Evolutionary conservation across 1,140 invertebrate genomes (phyloP), one percentile per base, ranked within the genome.

Genomic region (Kradibia gibbosae): DNA sequence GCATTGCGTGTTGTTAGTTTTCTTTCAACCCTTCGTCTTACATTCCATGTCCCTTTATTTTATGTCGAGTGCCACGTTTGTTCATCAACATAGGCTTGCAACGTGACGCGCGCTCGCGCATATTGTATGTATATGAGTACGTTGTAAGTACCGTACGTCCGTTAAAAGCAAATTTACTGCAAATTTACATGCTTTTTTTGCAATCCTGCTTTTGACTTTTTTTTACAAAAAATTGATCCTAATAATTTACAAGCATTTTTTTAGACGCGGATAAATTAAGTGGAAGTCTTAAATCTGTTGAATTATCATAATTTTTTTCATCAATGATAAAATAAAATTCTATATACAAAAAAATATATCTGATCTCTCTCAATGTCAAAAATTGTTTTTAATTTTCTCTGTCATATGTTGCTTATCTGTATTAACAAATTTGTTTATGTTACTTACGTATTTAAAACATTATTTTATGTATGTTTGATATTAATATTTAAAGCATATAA

Each of bases 1-100:
- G 71, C 42, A 83, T 87, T 86, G 87, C 87, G 87, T 86, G 82
- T 82, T 78, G 79, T 31, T 71, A n/a, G 70, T 34, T 39, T 80
- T 72, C 76, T 81, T 71, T 74, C 75, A 67, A 70, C 78, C 73
- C 81, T 75, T 78, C 36, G 76, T 60, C 71, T 82, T 78, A 73
- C 31, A 36, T 65, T 65, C 65, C 45, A 36, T 62, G 28, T 72
- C 70, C 55, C 25, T 53, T 31, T 62, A 20, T 65, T 70, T 81
- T 73, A 17, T 55, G 48, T 81, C 74, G 62, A 81, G 80, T 72
- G 62, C 81, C 78, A 72, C 72, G 76, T 31, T 79, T 67, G 48
- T 53, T n/a, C 57, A 74, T 62, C 48, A 50, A 72, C 71, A 62
- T 55, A 76, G 36, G 53, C 67, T 55, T 62, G 76, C 62, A 67